A percentile compares a stretch with the other conserved stretches of the same genome.
Evolutionary conservation across 2,888 invertebrate species (phyloP).

Genomic region (Ferdinandea cuprea): DNA sequence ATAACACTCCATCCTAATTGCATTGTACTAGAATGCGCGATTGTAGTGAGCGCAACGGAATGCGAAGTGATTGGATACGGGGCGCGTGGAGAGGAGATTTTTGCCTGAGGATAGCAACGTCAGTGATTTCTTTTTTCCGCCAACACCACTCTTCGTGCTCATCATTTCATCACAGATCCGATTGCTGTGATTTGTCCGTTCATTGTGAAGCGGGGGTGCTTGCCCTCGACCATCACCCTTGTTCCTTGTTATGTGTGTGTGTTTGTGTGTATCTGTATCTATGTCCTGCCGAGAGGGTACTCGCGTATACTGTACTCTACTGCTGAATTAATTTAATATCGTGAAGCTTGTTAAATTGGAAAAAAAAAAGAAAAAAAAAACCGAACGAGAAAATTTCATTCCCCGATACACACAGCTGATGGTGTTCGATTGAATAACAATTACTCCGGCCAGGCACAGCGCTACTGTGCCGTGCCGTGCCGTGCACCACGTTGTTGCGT

Average conservation of each 20-base stretch:
- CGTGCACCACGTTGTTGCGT: conserved; percentile 11
- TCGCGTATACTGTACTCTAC: no score
- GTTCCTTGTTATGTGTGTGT: conserved; percentile 1
- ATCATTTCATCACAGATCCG: conserved; percentile 54
- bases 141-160: conserved; percentile 23
- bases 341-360: conserved; percentile 61
- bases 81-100: no score
- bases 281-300: neutral
- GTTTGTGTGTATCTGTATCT: neutral
- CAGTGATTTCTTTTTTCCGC: conserved; percentile 16
- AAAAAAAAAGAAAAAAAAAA: conserved; percentile 29
- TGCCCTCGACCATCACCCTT: conserved; percentile 3
- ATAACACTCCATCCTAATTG: conserved; percentile 55
- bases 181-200: conserved; percentile 67
- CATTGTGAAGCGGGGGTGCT: conserved; percentile 20
- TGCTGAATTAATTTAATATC: conserved; percentile 68
- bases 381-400: conserved; percentile 57
- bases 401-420: conserved; percentile 57
- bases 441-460: conserved; percentile 40
- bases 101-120: conserved; percentile 30
- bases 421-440: conserved; percentile 71
- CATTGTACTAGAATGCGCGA: conserved; percentile 65
- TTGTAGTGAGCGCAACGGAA: conserved; percentile 26
- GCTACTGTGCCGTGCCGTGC: neutral
- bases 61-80: conserved; percentile 51